Base-by-base conservation (phyloP, 2,797 vertebrate genomes). In the Megalops cyprinoides region DNA sequence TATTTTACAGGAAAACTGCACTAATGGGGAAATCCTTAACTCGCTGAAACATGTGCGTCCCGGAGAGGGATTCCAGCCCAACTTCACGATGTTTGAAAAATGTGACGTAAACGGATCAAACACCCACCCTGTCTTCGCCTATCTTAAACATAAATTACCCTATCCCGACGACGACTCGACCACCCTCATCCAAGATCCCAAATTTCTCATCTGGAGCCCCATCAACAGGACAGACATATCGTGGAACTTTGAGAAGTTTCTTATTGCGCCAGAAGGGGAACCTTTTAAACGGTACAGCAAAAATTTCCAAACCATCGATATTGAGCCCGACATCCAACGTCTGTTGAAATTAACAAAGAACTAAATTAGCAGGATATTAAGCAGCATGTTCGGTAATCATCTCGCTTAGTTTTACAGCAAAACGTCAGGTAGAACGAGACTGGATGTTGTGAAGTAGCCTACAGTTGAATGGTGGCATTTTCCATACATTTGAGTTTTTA, bases 211-310 rank as follows among this genome's bases (percentile, higher is more conserved):
- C 15, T 99, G 98, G 98, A 98, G 95, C 86, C 98, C 98, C 0
- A 88, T 99, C 83, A 90, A 87, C 81, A 94, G 98, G 79, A 94
- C 92, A 0, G 98, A 99, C 37, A 79, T 99, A 90, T 94, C 97
- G 48, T 99, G 98, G 98, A 99, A 99, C 92, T 99, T 99, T 79
- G 98, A 99, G 93, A 99, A 99, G 87, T 99, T 99, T 91, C 93
- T 99, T 69, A 92, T 99, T 3, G 98, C 96, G 5, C 98, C 98
- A 0, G 97, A 99, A 65, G 98, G 98, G 69, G 98, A 99, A 83
- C 97, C 98, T 0, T 99, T 99, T 87, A 97, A 96, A 2, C 96
- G 97, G 90, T 99, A 99, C 91, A 98, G 98, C 91, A 96, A 94
- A 86, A 96, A 85, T 46, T 95, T 94, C 85, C 94, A 93, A 25